Evolutionary conservation across 2,113 vertebrate genomes (phyloP).

Genomic region (Jaculus jaculus): DNA sequence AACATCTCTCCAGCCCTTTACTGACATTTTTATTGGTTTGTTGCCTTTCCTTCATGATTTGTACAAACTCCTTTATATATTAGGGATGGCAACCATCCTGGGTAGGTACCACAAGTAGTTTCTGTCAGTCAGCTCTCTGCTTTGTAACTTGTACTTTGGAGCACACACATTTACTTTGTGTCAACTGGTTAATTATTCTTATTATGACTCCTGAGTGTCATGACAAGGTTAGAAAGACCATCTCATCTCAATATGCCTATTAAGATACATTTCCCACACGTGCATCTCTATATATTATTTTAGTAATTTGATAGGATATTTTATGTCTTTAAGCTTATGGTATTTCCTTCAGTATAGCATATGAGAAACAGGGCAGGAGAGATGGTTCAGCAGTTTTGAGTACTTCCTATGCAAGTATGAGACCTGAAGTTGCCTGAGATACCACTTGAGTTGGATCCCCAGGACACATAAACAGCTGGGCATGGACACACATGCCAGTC

Average conservation of each 20-base stretch:
- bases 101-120: not conserved
- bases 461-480: no score
- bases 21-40: no score
- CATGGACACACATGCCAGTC: no score
- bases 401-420: no score
- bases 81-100: slow-evolving; percentile 31
- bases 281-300: not conserved
- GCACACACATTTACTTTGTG: not conserved
- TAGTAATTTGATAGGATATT: slow-evolving; percentile 12
- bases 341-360: not conserved
- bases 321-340: slow-evolving; percentile 5
- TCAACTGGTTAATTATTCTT: slow-evolving; percentile 26
- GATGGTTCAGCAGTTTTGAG: no score
- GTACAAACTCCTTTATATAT: slow-evolving; percentile 4
- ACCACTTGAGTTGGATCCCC: no score
- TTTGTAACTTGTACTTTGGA: not conserved
- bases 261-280: slow-evolving; percentile 23
- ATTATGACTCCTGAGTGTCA: slow-evolving; percentile 12
- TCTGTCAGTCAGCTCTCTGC: not conserved
- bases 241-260: not conserved
- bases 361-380: not conserved
- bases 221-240: slow-evolving; percentile 1
- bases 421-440: no score
- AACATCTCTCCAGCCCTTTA: no score
- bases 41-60: no score